Base-by-base conservation (phyloP, 2,888 invertebrate genomes). In the Rhopalosiphum nymphaeae region DNA sequence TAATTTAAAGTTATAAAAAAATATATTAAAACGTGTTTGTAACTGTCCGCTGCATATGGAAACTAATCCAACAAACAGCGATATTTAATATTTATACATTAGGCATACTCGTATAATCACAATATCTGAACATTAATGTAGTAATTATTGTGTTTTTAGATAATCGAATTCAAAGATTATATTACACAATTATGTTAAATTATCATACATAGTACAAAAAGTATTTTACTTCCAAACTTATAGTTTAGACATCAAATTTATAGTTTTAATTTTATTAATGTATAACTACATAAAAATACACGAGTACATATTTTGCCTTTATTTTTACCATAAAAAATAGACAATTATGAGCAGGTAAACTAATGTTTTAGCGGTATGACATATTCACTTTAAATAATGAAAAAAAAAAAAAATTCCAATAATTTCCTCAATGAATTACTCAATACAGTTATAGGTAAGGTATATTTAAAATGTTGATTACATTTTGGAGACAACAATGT, bases 11-110 rank as follows among this genome's bases (percentile, higher is more conserved):
- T n/a, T 67, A 67, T n/a, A n/a, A n/a, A n/a, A 67, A 67, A 61
- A 67, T 67, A n/a, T 13, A 67, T n/a, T 67, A n/a, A 67, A n/a
- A n/a, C n/a, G n/a, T 67, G 67, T n/a, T 67, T 67, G 67, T 67
- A 16, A 67, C n/a, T 67, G 29, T n/a, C 13, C n/a, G 3, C n/a
- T 13, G 67, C n/a, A 67, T 13, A 16, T 67, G n/a, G 13, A 13
- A n/a, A 61, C 29, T n/a, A 67, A 67, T 67, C n/a, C 11, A 61
- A n/a, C 1, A 67, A 67, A 67, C n/a, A 13, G 5, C 13, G 13
- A 67, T 67, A 67, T n/a, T 61, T 61, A 61, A 67, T 13, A 67
- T 67, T 67, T 67, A 67, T n/a, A n/a, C 61, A 61, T 61, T 29
- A 61, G 29, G 16, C 61, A 29, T 61, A 61, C 61, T 61, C 61